Conservation (phyloP, 2,797 vertebrate species). For the Sus cebifrons region DNA sequence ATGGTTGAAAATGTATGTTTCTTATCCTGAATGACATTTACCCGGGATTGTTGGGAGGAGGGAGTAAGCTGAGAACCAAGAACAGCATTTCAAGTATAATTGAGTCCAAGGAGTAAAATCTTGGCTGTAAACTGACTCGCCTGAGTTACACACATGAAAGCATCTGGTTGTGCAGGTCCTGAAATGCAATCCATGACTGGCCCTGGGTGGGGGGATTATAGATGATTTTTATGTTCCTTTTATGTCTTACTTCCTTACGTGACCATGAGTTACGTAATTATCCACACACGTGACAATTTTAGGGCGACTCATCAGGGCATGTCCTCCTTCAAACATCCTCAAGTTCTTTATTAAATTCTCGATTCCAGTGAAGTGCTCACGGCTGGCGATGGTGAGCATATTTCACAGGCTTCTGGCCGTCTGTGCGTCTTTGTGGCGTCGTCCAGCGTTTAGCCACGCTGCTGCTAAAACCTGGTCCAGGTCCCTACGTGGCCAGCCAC, state of each 20-base stretch:
- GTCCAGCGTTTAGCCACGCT: not conserved
- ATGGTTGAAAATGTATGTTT: not conserved
- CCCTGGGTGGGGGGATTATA: not conserved
- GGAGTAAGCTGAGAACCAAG: not conserved
- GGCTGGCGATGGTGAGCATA: not conserved
- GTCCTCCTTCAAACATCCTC: not conserved
- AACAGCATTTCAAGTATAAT: not conserved
- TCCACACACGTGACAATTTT: not conserved
- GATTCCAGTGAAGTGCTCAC: not conserved
- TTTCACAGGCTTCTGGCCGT: not conserved
- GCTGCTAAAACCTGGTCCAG: not conserved
- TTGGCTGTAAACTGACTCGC: not conserved
- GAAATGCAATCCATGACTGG: not conserved
- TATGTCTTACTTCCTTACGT: not conserved
- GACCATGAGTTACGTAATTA: not conserved
- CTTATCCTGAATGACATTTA: not conserved
- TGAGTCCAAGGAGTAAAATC: not conserved
- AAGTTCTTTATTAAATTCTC: not conserved
- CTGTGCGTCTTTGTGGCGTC: not conserved
- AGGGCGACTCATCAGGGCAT: not conserved
- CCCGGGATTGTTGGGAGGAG: not conserved
- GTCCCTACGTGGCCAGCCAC: not conserved
- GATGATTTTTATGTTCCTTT: not conserved
- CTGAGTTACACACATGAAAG: not conserved
- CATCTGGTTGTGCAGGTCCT: not conserved